A percentile compares a stretch with the other conserved stretches of the same genome.
phyloP scores from a whole-genome alignment of 2,888 invertebrate species.

The Synergus itoensis region DNA sequence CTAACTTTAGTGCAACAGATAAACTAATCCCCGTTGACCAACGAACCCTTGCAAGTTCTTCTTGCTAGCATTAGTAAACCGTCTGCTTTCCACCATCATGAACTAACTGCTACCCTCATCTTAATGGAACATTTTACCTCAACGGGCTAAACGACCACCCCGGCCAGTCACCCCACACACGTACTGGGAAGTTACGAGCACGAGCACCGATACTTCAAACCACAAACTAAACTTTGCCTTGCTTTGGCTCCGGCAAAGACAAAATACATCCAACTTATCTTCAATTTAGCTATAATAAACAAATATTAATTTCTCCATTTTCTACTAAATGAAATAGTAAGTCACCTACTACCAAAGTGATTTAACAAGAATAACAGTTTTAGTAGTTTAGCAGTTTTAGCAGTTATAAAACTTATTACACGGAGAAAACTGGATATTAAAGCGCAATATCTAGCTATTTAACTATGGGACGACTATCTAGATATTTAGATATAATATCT shows the following conservation, averaged over 20 bases:
- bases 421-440: too few species aligned
- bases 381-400: too few species aligned
- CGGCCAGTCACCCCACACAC: slow-evolving; percentile 53
- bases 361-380: too few species aligned
- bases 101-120: slow-evolving; percentile 61
- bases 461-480: too few species aligned
- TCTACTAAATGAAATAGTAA: too few species aligned
- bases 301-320: background rate
- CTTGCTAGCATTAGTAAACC: slow-evolving; percentile 60
- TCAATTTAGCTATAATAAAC: background rate
- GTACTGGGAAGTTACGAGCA: slow-evolving; percentile 59
- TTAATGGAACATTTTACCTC: slow-evolving; percentile 67
- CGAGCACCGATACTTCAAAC: slow-evolving; percentile 61
- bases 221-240: slow-evolving; percentile 26
- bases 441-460: too few species aligned
- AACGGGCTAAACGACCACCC: slow-evolving; percentile 62
- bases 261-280: background rate
- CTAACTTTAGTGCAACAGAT: background rate
- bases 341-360: too few species aligned
- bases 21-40: slow-evolving; percentile 18
- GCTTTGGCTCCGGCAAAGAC: background rate
- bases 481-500: too few species aligned
- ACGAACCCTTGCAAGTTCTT: slow-evolving; percentile 14
- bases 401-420: too few species aligned
- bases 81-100: slow-evolving; percentile 59